These are phyloP conservation scores for Onthophagus taurus DNA, from an alignment of 1,140 invertebrate species.

Conservation along the genomic window DNA sequence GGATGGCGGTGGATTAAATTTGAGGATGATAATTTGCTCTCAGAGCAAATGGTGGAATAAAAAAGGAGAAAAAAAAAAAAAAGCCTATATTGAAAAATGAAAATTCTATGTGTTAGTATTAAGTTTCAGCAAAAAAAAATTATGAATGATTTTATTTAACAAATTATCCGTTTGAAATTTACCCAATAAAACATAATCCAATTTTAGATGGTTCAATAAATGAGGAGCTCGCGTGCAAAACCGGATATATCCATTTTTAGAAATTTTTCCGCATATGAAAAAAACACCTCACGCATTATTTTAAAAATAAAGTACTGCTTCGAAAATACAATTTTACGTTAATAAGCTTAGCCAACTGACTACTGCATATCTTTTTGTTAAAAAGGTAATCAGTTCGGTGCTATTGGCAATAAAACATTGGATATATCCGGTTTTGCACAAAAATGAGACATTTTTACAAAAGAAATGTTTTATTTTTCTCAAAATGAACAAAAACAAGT, in stretches of 20 bases:
- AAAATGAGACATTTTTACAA: conserved; percentile 1
- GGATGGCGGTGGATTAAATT: too few relatives aligned
- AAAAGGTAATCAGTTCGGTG: neutral
- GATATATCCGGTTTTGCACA: conserved; percentile 14
- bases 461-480: conserved; percentile 1
- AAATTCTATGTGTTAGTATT: neutral
- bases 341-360: neutral
- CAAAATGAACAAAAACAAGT: conserved; percentile 2
- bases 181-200: neutral
- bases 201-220: neutral
- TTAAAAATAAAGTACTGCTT: conserved; percentile 8
- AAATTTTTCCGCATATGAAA: conserved; percentile 10
- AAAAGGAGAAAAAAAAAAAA: too few relatives aligned
- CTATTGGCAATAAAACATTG: conserved; percentile 7
- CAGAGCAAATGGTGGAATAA: too few relatives aligned
- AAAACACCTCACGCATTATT: conserved; percentile 6
- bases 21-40: too few relatives aligned
- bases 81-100: too few relatives aligned
- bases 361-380: neutral
- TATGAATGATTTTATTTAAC: neutral
- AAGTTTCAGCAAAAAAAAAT: neutral
- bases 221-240: conserved; percentile 14
- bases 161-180: neutral
- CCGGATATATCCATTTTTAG: conserved; percentile 6
- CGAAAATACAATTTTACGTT: neutral